Percentiles rank a stretch among this genome's conserved stretches.
phyloP scores from a whole-genome alignment of 2,113 vertebrate genomes.

The Malurus elegans region DNA sequence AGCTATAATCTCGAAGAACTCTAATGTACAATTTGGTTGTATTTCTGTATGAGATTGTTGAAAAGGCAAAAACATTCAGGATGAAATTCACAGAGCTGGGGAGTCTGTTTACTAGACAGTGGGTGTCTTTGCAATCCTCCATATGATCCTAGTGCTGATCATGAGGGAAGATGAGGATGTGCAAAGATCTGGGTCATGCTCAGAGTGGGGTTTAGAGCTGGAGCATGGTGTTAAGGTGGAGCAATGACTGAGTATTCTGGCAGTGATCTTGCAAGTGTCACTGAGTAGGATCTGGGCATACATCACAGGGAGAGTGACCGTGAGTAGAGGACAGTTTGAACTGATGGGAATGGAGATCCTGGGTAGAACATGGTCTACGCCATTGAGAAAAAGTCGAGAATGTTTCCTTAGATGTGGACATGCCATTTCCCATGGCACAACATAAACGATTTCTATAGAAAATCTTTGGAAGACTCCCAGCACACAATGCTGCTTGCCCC shows the following conservation, averaged over 20 bases:
- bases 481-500: not conserved
- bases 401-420: not conserved
- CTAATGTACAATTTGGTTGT: not conserved
- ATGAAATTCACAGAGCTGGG: not conserved
- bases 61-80: accelerated
- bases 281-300: not conserved
- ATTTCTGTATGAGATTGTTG: not conserved
- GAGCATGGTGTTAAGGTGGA: not conserved
- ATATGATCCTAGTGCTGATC: not conserved
- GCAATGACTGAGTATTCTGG: not conserved
- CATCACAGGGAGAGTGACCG: accelerated
- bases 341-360: not conserved
- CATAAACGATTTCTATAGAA: not conserved
- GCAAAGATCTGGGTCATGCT: not conserved
- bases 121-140: not conserved
- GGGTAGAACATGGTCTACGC: no score
- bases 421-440: not conserved
- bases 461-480: not conserved
- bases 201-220: not conserved
- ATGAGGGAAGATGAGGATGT: not conserved
- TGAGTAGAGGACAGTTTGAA: not conserved
- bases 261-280: not conserved
- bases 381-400: not conserved
- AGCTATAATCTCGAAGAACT: not conserved
- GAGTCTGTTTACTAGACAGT: accelerated